Evolutionary conservation across 2,797 vertebrate genomes (phyloP).

Genomic region (Microchirus variegatus): DNA sequence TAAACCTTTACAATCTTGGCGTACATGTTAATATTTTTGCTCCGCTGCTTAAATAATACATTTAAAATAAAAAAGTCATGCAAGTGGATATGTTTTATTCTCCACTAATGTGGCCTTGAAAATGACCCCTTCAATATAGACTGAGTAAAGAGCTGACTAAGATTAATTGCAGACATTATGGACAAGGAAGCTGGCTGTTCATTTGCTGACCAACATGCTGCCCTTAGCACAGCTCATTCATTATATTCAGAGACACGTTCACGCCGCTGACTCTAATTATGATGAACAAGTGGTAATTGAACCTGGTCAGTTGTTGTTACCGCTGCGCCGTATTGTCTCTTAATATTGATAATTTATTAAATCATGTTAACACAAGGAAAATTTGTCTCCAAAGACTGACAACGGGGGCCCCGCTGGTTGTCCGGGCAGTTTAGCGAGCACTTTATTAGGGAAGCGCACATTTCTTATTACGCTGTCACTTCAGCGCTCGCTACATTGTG

Average conservation of each 20-base stretch:
- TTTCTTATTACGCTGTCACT: not conserved
- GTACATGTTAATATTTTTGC: not conserved
- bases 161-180: slow-evolving; percentile 68
- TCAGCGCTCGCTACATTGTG: not conserved
- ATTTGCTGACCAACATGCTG: slow-evolving; percentile 77
- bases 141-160: slow-evolving; percentile 53
- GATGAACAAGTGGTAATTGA: slow-evolving; percentile 71
- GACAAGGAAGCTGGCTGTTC: slow-evolving; percentile 62
- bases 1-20: too few species aligned
- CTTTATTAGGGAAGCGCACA: not conserved
- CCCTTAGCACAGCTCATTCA: slow-evolving; percentile 70
- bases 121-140: slow-evolving; percentile 56
- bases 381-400: not conserved
- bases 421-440: not conserved
- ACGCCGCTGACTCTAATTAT: slow-evolving; percentile 69
- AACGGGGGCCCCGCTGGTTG: slow-evolving; percentile 3
- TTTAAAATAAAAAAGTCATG: not conserved
- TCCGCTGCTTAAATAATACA: slow-evolving; percentile 3
- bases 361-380: slow-evolving; percentile 38
- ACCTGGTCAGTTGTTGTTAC: slow-evolving; percentile 59
- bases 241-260: slow-evolving; percentile 69
- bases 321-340: slow-evolving; percentile 40
- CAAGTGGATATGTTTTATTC: slow-evolving; percentile 11
- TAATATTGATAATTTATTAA: slow-evolving; percentile 45
- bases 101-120: slow-evolving; percentile 41